These are phyloP conservation scores for Eupithecia pulchellata DNA, from an alignment of 2,888 invertebrate genomes.

Conservation along the genomic window DNA sequence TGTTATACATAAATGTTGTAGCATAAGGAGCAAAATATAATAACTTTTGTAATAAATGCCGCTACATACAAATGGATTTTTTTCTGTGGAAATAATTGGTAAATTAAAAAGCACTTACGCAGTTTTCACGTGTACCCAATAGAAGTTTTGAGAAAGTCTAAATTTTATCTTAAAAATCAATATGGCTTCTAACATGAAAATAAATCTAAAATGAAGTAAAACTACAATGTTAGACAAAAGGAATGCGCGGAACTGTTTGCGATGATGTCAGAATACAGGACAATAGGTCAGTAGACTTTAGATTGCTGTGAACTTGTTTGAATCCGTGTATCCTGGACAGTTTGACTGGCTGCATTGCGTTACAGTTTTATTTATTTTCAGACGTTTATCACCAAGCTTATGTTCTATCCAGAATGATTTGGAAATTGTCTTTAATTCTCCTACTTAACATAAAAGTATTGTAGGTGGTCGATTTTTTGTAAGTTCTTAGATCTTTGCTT, in stretches of 20 bases:
- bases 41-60: no score
- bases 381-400: neutral
- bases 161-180: no score
- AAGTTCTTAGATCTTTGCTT: no score
- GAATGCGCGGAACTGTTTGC: conserved; percentile 13
- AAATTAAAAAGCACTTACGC: no score
- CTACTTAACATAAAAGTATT: no score
- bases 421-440: no score
- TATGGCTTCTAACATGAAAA: neutral
- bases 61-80: neutral
- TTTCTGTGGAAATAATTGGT: no score
- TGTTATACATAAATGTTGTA: neutral
- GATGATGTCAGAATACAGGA: conserved; percentile 37
- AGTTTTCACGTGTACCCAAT: no score
- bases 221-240: conserved; percentile 13
- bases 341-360: neutral
- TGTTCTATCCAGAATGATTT: no score
- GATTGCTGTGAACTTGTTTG: conserved; percentile 20
- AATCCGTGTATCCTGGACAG: conserved; percentile 7
- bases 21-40: neutral
- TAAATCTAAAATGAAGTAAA: conserved; percentile 11
- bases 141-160: no score
- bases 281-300: conserved; percentile 38
- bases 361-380: neutral
- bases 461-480: no score